Evolutionary conservation across 2,113 vertebrate species (phyloP), one percentile per base, ranked within the genome.

Genomic region (Trichomycterus rosablanca): DNA sequence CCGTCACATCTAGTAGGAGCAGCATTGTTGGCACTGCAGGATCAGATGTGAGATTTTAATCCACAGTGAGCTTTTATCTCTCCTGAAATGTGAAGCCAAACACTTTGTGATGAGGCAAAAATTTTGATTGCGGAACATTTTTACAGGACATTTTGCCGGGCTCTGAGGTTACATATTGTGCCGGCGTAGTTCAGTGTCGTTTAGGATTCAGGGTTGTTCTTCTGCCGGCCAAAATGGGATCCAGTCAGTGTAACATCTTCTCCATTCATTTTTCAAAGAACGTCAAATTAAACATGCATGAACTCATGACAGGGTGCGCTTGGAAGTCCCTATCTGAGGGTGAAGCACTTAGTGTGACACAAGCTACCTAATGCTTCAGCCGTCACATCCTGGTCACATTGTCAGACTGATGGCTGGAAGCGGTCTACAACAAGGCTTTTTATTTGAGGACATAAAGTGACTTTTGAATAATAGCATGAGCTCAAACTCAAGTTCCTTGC

Each of bases 231-330:
- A 81, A 77, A 77, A 77, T 59, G 72, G 78, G 81, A 82, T 78
- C 67, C 69, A 68, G 77, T 65, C 78, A 76, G 73, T 76, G 79
- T 81, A 82, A 83, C 76, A 71, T 83, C 73, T 71, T 74, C 39
- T 28, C 74, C 73, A 57, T 80, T 83, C 69, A 57, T 83, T 84
- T 77, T 78, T 82, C 78, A 80, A 68, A 76, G 81, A 80, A 78
- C 68, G 76, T 82, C 80, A 76, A 81, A 84, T 86, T 80, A 87
- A 86, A 84, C 84, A 84, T 82, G 80, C 76, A 81, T 81, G 79
- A 84, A 78, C 65, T 65, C 19, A 70, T 74, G 82, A 82, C 79
- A 70, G 75, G 71, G 59, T 51, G 65, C 68, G 46, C 66, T 70
- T 58, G 79, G 59, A 67, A 75, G 75, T 78, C 69, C 67, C 61